Evolutionary conservation across 2,888 invertebrate species (phyloP).

Genomic region (Chirona hameri): DNA sequence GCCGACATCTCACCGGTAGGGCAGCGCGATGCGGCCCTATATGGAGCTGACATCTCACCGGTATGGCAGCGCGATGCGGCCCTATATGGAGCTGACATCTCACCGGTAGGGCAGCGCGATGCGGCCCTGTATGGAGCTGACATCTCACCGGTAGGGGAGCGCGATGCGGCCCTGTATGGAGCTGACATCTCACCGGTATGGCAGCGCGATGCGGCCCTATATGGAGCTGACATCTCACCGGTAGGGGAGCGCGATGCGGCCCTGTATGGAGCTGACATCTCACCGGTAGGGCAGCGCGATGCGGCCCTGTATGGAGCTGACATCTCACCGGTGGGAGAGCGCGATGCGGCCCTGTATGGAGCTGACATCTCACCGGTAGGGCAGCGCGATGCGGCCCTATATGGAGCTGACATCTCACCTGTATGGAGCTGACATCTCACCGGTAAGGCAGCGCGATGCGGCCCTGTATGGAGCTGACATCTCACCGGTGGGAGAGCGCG

Average conservation of each 20-base stretch:
- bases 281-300: conserved; percentile 77
- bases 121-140: conserved; percentile 90
- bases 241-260: conserved; percentile 82
- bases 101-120: conserved; percentile 77
- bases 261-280: conserved; percentile 90
- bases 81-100: conserved; percentile 90
- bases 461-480: conserved; percentile 89
- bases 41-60: conserved; percentile 79
- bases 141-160: conserved; percentile 70
- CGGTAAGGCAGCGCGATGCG: conserved; percentile 80
- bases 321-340: conserved; percentile 70
- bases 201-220: conserved; percentile 87
- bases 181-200: conserved; percentile 73
- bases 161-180: conserved; percentile 91
- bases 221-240: conserved; percentile 79
- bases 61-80: conserved; percentile 82
- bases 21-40: conserved; percentile 87
- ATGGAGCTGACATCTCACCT: conserved; percentile 88
- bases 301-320: conserved; percentile 90
- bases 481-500: conserved; percentile 74
- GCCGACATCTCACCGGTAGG: conserved; percentile 73
- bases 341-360: conserved; percentile 91
- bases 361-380: conserved; percentile 73
- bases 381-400: conserved; percentile 87
- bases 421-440: too few species aligned